phyloP scores from a whole-genome alignment of 2,888 invertebrate genomes.

The Phengaris alcon region DNA sequence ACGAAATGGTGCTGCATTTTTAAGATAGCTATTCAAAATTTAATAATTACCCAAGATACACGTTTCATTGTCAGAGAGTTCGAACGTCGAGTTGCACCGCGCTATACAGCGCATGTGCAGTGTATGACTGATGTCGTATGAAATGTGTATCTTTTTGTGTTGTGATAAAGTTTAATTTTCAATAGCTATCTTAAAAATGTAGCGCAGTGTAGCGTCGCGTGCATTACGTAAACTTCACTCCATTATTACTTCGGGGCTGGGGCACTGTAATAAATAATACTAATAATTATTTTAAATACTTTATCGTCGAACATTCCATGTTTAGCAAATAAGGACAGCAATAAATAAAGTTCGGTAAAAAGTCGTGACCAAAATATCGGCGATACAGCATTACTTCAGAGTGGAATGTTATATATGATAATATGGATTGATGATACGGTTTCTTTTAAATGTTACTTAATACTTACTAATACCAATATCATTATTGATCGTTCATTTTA shows the following conservation, averaged over 20 bases:
- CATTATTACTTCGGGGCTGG: neutral
- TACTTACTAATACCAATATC: neutral
- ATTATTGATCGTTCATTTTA: neutral
- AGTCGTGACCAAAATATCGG: constrained; percentile 30
- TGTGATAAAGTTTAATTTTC: too few relatives aligned
- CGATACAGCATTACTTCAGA: constrained; percentile 4
- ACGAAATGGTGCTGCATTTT: too few relatives aligned
- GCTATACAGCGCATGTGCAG: too few relatives aligned
- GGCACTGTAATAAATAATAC: neutral
- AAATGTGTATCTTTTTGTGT: too few relatives aligned
- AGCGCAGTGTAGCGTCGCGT: too few relatives aligned
- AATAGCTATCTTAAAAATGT: too few relatives aligned
- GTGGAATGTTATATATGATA: constrained; percentile 18
- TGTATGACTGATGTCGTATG: too few relatives aligned
- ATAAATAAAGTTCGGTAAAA: constrained; percentile 29
- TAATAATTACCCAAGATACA: too few relatives aligned
- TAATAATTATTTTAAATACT: neutral
- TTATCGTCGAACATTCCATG: neutral
- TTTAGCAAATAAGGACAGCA: constrained; percentile 15
- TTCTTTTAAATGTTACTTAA: constrained; percentile 14
- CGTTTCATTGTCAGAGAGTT: too few relatives aligned
- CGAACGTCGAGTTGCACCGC: too few relatives aligned
- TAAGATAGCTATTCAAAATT: too few relatives aligned
- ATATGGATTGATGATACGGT: constrained; percentile 20
- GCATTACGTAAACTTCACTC: neutral